phyloP scores from a whole-genome alignment of 2,888 invertebrate species.

The Tipula lateralis region DNA sequence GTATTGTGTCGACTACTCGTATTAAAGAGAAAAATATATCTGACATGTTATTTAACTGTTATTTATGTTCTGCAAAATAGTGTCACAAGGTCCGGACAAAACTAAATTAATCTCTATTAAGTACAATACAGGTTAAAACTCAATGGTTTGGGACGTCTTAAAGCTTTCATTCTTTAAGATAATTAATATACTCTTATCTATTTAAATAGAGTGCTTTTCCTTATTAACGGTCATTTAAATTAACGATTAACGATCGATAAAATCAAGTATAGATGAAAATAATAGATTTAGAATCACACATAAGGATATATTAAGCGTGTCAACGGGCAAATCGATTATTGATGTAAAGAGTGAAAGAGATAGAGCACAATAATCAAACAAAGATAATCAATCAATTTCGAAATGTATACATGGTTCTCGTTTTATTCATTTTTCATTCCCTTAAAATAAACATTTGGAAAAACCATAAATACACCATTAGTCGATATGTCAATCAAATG shows the following conservation, averaged over 20 bases:
- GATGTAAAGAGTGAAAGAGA: no score
- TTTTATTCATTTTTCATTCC: background rate
- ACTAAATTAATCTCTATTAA: background rate
- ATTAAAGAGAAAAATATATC: no score
- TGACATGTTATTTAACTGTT: background rate
- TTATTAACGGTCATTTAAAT: background rate
- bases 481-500: background rate
- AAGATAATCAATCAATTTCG: background rate
- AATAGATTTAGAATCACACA: background rate
- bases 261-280: background rate
- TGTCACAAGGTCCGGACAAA: background rate
- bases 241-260: background rate
- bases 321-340: no score
- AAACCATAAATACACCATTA: background rate
- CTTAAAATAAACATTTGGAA: background rate
- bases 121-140: background rate
- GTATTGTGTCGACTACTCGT: no score
- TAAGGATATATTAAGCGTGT: background rate
- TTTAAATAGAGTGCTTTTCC: background rate
- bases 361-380: no score
- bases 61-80: background rate
- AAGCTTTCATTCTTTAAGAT: background rate
- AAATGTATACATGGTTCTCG: background rate
- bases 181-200: no score
- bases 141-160: no score